Evolutionary conservation across 1,140 invertebrate genomes (phyloP).

Genomic region (Coptotermes formosanus): DNA sequence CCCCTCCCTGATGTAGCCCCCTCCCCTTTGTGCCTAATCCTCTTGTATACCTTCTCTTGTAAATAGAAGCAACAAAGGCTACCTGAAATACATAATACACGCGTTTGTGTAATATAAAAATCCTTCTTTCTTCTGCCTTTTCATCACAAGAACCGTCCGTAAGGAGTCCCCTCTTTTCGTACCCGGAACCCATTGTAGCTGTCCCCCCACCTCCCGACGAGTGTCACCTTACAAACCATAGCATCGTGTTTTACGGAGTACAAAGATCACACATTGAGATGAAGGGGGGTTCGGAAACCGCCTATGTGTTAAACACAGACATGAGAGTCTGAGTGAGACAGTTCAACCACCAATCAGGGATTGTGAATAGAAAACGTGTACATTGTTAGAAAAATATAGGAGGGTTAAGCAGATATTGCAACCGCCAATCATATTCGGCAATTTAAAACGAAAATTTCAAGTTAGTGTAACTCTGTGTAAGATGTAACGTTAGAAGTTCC

Average conservation of each 20-base stretch:
- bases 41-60: not conserved
- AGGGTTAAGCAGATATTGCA: not conserved
- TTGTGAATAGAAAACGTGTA: slow-evolving; percentile 13
- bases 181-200: not conserved
- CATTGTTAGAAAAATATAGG: slow-evolving; percentile 1
- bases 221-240: not conserved
- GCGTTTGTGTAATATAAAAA: not conserved
- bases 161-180: not conserved
- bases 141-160: not conserved
- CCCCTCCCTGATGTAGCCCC: not conserved
- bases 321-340: not conserved
- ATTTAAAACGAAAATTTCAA: not conserved
- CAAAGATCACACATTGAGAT: too few species aligned
- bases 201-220: not conserved
- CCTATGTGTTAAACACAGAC: not conserved
- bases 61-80: not conserved
- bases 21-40: not conserved
- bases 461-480: not conserved
- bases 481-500: not conserved
- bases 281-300: not conserved
- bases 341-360: not conserved
- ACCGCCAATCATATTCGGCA: not conserved
- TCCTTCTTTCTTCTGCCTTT: not conserved
- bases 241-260: not conserved
- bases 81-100: not conserved